Base-by-base conservation (phyloP, 2,113 vertebrate species). In the Salminus brasiliensis region DNA sequence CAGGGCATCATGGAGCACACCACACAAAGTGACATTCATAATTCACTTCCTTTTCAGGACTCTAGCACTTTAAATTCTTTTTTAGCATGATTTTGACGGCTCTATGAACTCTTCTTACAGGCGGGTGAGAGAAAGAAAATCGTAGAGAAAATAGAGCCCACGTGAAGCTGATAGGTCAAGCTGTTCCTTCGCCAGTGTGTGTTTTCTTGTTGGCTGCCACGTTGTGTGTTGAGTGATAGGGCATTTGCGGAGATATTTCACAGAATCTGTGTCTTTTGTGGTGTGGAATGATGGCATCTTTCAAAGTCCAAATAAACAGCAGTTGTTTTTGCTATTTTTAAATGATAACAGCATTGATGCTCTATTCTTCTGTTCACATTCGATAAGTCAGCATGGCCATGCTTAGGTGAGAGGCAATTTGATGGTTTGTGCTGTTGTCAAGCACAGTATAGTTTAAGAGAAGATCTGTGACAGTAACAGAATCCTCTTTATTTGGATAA, bases 211-310 rank as follows among this genome's bases (percentile, higher is more conserved):
- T 72, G 69, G 69, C 69, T n/a, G 47, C 9, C 5, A 45, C 10
- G 36, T 32, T 72, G 43, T 71, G 63, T 66, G 69, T 11, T 72
- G 69, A 72, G 47, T 36, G 69, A 72, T 34, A 2, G 47, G 45
- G 47, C 45, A 23, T 49, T 32, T 53, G 47, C 6, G 45, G 16
- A 52, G 16, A 18, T 21, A n/a, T 72, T 72, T 53, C 69, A 27
- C 45, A 30, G 27, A 52, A 52, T 72, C 29, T n/a, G 30, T 52
- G 15, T 53, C 23, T 52, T n/a, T 32, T 72, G 45, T 36, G 47
- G 45, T 32, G 34, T n/a, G 34, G 34, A 66, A 66, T 23, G 34
- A 66, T 65, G 52, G 25, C 52, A 55, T 55, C 52, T 55, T 23
- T 55, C n/a, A 16, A 8, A 36, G 30, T 21, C 32, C 62, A 66